Conservation (phyloP, 2,797 vertebrate genomes). For the Lophius americanus region DNA sequence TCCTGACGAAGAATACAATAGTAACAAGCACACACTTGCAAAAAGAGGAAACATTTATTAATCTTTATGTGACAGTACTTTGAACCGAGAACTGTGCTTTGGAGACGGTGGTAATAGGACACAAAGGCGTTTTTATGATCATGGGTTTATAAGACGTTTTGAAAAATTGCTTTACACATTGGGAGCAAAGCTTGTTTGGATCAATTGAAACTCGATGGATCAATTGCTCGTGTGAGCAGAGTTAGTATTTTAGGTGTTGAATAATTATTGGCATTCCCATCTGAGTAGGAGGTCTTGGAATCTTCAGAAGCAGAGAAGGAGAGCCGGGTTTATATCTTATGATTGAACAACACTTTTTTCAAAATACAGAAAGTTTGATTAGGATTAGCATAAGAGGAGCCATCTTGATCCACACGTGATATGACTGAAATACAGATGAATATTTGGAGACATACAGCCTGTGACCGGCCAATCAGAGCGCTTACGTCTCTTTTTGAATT, state of each 20-base stretch:
- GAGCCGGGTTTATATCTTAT: slow-evolving; percentile 31
- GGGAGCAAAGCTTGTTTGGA: slow-evolving; percentile 80
- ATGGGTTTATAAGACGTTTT: slow-evolving; percentile 71
- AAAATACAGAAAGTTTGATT: slow-evolving; percentile 47
- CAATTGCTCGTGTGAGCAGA: slow-evolving; percentile 68
- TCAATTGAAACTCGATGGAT: slow-evolving; percentile 77
- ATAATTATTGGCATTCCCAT: slow-evolving; percentile 78
- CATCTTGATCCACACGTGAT: slow-evolving; percentile 23
- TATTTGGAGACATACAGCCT: slow-evolving; percentile 41
- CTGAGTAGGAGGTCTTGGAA: slow-evolving; percentile 72
- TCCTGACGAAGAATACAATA: slow-evolving; percentile 62
- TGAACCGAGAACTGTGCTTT: slow-evolving; percentile 57
- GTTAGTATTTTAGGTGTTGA: slow-evolving; percentile 62
- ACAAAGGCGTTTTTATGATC: slow-evolving; percentile 58
- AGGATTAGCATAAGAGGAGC: slow-evolving; percentile 31
- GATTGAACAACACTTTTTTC: slow-evolving; percentile 48
- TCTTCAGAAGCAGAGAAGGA: slow-evolving; percentile 57
- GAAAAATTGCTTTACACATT: slow-evolving; percentile 64
- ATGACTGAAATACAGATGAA: slow-evolving; percentile 49
- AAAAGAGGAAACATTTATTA: slow-evolving; percentile 50
- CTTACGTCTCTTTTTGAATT: slow-evolving; percentile 38
- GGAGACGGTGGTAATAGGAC: slow-evolving; percentile 55
- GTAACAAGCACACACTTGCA: slow-evolving; percentile 63
- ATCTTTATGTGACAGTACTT: slow-evolving; percentile 52
- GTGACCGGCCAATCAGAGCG: slow-evolving; percentile 26